phyloP scores from a whole-genome alignment of 2,888 invertebrate species.

The Sminthurides aquaticus region DNA sequence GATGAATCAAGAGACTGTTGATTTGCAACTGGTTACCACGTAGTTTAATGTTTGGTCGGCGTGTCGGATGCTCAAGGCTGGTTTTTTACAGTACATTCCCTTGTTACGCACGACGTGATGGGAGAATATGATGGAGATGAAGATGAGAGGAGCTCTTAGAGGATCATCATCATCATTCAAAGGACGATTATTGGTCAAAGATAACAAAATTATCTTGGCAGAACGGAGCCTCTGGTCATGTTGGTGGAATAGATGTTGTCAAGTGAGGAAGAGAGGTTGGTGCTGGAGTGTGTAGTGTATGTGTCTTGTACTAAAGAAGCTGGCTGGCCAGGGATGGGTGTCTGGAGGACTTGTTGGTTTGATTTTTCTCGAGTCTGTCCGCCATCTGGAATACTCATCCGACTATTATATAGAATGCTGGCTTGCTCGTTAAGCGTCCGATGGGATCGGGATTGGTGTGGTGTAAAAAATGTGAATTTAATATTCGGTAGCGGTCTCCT shows the following conservation, averaged over 20 bases:
- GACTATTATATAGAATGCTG: too few species aligned
- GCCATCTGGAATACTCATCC: too few species aligned
- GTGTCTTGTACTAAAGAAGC: too few species aligned
- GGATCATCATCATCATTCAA: conserved; percentile 6
- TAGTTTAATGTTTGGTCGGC: not conserved
- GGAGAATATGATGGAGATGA: not conserved
- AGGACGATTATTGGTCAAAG: not conserved
- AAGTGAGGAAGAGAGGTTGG: too few species aligned
- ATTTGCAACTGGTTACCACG: not conserved
- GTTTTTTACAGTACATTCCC: not conserved
- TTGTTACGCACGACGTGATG: conserved; percentile 9
- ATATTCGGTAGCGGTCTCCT: too few species aligned
- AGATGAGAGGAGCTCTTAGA: conserved; percentile 5
- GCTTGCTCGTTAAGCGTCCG: too few species aligned
- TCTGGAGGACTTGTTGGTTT: too few species aligned
- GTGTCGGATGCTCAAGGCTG: not conserved
- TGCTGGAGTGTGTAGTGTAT: too few species aligned
- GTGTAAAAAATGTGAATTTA: too few species aligned
- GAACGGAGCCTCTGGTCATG: not conserved
- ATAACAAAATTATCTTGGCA: not conserved
- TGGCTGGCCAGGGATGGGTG: not conserved
- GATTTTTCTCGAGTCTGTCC: too few species aligned
- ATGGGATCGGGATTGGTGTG: too few species aligned
- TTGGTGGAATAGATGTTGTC: too few species aligned
- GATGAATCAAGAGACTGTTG: not conserved